A percentile compares a stretch with the other conserved stretches of the same genome.
These are phyloP conservation scores for Scaptodrosophila lebanonensis DNA, from an alignment of 1,140 invertebrate genomes.

Conservation along the genomic window DNA sequence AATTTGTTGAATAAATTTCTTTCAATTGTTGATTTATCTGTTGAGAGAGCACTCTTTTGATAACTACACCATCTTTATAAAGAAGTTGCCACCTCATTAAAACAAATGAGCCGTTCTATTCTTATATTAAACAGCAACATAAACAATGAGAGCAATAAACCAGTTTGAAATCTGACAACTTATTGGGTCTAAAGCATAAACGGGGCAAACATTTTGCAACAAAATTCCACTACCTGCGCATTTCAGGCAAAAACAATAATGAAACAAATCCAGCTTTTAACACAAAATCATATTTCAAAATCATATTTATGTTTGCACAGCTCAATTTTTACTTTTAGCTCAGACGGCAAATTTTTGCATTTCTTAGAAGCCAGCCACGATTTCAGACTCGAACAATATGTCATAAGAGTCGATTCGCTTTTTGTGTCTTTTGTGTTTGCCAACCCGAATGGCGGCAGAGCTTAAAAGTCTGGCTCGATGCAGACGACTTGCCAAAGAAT, in stretches of 20 bases:
- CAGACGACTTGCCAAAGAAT: constrained; percentile 19
- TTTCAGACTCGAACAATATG: too few species aligned
- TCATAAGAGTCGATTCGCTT: constrained; percentile 35
- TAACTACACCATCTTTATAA: too few species aligned
- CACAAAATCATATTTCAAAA: constrained; percentile 51
- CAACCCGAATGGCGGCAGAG: constrained; percentile 11
- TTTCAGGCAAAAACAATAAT: constrained; percentile 21
- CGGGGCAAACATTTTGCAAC: constrained; percentile 19
- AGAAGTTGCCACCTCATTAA: too few species aligned
- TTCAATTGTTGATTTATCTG: too few species aligned
- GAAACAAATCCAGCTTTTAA: constrained; percentile 20
- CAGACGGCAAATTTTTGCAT: constrained; percentile 1
- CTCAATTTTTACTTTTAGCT: constrained; percentile 18
- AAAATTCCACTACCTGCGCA: constrained; percentile 3
- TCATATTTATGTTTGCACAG: constrained; percentile 44
- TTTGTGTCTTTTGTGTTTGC: constrained; percentile 7
- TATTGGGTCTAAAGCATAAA: too few species aligned
- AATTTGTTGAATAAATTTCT: too few species aligned
- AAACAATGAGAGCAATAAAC: too few species aligned
- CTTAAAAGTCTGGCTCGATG: constrained; percentile 19
- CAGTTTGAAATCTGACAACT: too few species aligned
- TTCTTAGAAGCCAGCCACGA: constrained; percentile 24
- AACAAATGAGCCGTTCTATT: too few species aligned
- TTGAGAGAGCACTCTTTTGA: too few species aligned
- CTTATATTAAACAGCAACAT: too few species aligned